Evolutionary conservation across 1,140 invertebrate species (phyloP), one percentile per base, ranked within the genome.

Genomic region (Drosophila rufa): DNA sequence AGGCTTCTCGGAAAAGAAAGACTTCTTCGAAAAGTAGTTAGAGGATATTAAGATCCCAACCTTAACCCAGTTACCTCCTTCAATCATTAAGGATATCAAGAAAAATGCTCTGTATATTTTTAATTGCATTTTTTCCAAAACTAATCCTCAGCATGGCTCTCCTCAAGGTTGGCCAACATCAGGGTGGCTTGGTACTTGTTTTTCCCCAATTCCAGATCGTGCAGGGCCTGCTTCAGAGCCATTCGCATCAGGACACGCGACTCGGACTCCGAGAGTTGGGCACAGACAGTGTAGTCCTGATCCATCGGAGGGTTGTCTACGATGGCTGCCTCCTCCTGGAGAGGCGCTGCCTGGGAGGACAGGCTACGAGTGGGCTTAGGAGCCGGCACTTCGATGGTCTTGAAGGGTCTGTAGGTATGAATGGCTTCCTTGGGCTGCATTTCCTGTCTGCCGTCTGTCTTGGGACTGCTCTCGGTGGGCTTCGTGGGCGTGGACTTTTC

Each of bases 341-440:
- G 5, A 8, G 17, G 5, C 4, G 11, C 14, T 27, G 17, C 11
- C 30, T 38, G 17, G 4, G 22, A 25, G 3, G 4, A 8, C 12
- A 38, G 43, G 11, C 14, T 47, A 6, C n/a, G 19, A 12, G 11
- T 43, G 7, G 51, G 22, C 47, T 47, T 6, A 0, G 30, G 9
- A 1, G 0, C 12, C 1, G 78, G 79, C 7, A 80, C 65, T 14
- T 76, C 48, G 14, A 81, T 76, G 6, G 56, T 77, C 38, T 9
- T 57, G 9, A 81, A 81, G 8, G 79, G 79, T 3, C 25, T 70
- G 12, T 81, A 76, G 1, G 36, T 27, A 9, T 50, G 53, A 14
- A 80, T 57, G 3, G 15, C 4, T 27, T 77, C 62, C 8, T 25
- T 22, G 5, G 38, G n/a, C 7, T 38, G 17, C n/a, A 14, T 6